Evolutionary conservation across 2,113 vertebrate species (phyloP).

Genomic region (Colius striatus): DNA sequence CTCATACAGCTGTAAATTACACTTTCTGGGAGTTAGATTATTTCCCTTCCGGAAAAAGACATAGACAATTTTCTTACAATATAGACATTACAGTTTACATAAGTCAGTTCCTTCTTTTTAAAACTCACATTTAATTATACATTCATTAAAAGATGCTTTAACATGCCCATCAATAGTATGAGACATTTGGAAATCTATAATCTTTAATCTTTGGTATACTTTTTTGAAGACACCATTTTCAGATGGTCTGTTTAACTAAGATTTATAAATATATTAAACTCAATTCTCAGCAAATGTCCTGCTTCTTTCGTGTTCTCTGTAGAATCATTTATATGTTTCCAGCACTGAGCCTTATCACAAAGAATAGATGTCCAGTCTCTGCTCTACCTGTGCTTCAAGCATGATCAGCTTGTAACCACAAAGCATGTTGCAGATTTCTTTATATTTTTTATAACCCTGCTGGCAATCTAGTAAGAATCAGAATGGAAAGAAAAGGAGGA

Average conservation of each 20-base stretch:
- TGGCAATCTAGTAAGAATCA: conserved; percentile 30
- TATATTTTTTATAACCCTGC: conserved; percentile 18
- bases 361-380: conserved; percentile 8
- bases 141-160: not conserved
- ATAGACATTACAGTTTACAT: not conserved
- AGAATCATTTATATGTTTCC: conserved; percentile 41
- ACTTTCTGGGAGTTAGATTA: not conserved
- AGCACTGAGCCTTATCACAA: conserved; percentile 17
- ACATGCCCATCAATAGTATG: not conserved
- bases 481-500: not conserved
- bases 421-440: conserved; percentile 52
- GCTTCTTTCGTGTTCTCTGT: conserved; percentile 38
- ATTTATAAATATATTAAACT: conserved; percentile 2
- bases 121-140: not conserved
- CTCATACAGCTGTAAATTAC: not conserved
- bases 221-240: conserved; percentile 43
- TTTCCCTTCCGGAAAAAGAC: not conserved
- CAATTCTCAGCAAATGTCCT: conserved; percentile 28
- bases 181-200: conserved; percentile 5
- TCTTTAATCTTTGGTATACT: not conserved
- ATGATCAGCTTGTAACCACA: conserved; percentile 39
- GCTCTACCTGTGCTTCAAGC: conserved; percentile 70
- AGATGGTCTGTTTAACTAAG: conserved; percentile 48
- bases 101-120: not conserved
- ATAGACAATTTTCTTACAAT: not conserved